Evolutionary conservation across 2,888 invertebrate species (phyloP), one percentile per base, ranked within the genome.

Genomic region (Cheilosia variabilis): DNA sequence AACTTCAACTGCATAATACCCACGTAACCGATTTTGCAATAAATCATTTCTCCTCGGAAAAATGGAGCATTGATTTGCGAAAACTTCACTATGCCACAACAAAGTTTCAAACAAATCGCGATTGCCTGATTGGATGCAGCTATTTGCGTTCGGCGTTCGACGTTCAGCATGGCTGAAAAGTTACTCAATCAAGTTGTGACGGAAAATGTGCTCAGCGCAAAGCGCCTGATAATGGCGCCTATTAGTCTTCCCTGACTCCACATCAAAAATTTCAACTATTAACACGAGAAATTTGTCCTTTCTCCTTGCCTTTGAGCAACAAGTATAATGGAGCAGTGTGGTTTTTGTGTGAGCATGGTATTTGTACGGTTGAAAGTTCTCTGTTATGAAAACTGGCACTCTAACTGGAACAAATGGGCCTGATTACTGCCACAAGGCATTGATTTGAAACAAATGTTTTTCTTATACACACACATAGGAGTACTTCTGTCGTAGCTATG

Each of bases 111-210:
- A 66, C 22, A 58, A 66, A 76, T 68, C 66, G 66, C 68, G 76
- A 66, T 62, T 43, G 66, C 66, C 50, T 22, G 75, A 50, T 52
- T 43, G 76, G 37, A 13, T 37, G 13, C 4, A 22, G 31, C 31
- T 31, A 13, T 37, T 17, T 47, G 37, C 22, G 24, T 52, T 52
- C 24, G 22, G 15, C 22, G 24, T 52, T 27, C 24, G 13, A 6
- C 22, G 63, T 65, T 63, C 71, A 58, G 50, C 69, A 22, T 79
- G 72, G 71, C 66, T 65, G 22, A 41, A 52, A 17, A 60, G 45
- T 79, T 72, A 79, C 65, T 27, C 65, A 79, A 79, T 79, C 79
- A 65, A n/a, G 43, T 60, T 31, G 57, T 79, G 79, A 79, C 79
- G 79, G 53, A 58, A 78, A 60, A 34, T 7, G 15, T 5, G 24